These are phyloP conservation scores for Petromus typicus DNA, from an alignment of 2,113 vertebrate genomes.

Conservation along the genomic window DNA sequence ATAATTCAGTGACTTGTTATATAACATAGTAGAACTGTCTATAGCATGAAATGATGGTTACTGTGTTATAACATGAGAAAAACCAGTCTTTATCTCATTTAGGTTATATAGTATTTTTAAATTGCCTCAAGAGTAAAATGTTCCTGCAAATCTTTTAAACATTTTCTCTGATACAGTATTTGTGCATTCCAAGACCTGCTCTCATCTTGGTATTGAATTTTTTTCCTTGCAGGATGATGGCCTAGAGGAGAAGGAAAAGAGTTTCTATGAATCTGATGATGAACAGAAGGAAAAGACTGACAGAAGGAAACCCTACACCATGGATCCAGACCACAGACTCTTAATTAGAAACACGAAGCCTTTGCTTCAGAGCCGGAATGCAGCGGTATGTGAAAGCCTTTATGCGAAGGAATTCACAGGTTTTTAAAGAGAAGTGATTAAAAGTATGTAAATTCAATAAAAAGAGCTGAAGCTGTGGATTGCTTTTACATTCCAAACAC, in stretches of 20 bases:
- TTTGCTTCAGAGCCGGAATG: slow-evolving; percentile 98
- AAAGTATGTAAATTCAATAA: neutral
- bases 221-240: slow-evolving; percentile 86
- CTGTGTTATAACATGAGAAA: slow-evolving; percentile 17
- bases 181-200: neutral
- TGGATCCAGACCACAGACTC: slow-evolving; percentile 98
- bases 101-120: slow-evolving; percentile 27
- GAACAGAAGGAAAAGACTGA: slow-evolving; percentile 87
- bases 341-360: slow-evolving; percentile 96
- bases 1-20: slow-evolving; percentile 28
- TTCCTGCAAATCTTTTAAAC: neutral
- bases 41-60: neutral
- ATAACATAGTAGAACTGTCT: neutral
- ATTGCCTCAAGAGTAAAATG: neutral
- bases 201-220: slow-evolving; percentile 44
- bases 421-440: neutral
- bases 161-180: neutral
- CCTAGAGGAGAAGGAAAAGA: slow-evolving; percentile 90
- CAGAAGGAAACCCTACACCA: slow-evolving; percentile 87
- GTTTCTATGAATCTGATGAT: slow-evolving; percentile 96
- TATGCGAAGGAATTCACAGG: slow-evolving; percentile 6
- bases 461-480: neutral
- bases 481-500: neutral
- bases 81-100: neutral
- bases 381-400: slow-evolving; percentile 90